Evolutionary conservation across 2,113 vertebrate species (phyloP).

Genomic region (Tichodroma muraria): DNA sequence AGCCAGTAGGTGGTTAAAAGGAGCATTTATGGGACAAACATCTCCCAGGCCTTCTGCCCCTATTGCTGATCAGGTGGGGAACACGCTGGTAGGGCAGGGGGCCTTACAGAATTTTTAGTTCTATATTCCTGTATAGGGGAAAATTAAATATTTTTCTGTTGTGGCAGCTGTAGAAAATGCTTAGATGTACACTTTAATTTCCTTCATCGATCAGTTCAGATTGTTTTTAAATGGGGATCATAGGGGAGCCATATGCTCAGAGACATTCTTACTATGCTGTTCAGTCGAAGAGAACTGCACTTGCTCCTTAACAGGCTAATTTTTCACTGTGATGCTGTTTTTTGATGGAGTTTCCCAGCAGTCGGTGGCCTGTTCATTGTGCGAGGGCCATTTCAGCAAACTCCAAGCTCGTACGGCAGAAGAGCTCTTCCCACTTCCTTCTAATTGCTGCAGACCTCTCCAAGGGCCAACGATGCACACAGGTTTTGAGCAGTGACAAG

Average conservation of each 20-base stretch:
- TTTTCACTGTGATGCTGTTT: neutral
- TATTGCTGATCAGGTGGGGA: neutral
- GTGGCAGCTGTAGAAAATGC: neutral
- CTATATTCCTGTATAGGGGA: neutral
- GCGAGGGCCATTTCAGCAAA: neutral
- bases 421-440: neutral
- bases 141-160: neutral
- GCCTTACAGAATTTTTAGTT: neutral
- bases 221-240: slow-evolving; percentile 41
- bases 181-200: neutral
- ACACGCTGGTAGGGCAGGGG: neutral
- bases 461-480: neutral
- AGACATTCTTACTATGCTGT: neutral
- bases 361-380: neutral
- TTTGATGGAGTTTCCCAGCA: slow-evolving; percentile 7
- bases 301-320: neutral
- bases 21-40: neutral
- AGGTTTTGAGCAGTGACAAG: neutral
- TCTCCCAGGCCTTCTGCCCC: neutral
- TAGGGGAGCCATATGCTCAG: slow-evolving; percentile 28
- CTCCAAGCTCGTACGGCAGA: neutral
- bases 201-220: slow-evolving; percentile 7
- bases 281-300: neutral
- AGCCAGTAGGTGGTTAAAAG: neutral
- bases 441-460: neutral